These are phyloP conservation scores for Epinephelus lanceolatus DNA, from an alignment of 2,113 vertebrate species.

Conservation along the genomic window DNA sequence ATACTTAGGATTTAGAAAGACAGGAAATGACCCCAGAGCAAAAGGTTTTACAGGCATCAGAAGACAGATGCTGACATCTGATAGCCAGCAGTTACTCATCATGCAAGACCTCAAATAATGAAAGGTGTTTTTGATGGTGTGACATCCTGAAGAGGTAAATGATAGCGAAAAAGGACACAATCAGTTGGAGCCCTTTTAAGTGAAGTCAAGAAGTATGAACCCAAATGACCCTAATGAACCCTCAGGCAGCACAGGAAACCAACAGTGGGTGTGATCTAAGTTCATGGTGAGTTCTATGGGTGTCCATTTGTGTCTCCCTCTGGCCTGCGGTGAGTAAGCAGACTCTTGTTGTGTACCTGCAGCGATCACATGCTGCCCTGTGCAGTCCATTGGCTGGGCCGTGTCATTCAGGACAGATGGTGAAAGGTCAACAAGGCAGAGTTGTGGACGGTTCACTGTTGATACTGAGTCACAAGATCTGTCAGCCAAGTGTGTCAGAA, in stretches of 20 bases:
- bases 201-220: background rate
- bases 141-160: constrained; percentile 1
- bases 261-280: background rate
- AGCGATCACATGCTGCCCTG: constrained; percentile 21
- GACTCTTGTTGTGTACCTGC: constrained; percentile 24
- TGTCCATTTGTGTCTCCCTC: constrained; percentile 1
- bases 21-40: constrained; percentile 15
- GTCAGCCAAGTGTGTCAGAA: constrained; percentile 21
- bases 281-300: constrained; percentile 5
- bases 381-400: background rate
- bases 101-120: background rate
- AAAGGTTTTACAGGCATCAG: background rate
- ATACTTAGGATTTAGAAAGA: background rate
- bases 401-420: constrained; percentile 48
- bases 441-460: constrained; percentile 14
- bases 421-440: constrained; percentile 47
- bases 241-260: background rate
- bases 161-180: no score
- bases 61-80: constrained; percentile 8
- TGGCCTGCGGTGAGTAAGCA: constrained; percentile 6
- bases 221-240: background rate
- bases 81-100: constrained; percentile 17
- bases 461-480: constrained; percentile 40
- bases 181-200: background rate
- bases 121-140: background rate